phyloP scores from a whole-genome alignment of 2,888 invertebrate species.

The Drosophila incognita region DNA sequence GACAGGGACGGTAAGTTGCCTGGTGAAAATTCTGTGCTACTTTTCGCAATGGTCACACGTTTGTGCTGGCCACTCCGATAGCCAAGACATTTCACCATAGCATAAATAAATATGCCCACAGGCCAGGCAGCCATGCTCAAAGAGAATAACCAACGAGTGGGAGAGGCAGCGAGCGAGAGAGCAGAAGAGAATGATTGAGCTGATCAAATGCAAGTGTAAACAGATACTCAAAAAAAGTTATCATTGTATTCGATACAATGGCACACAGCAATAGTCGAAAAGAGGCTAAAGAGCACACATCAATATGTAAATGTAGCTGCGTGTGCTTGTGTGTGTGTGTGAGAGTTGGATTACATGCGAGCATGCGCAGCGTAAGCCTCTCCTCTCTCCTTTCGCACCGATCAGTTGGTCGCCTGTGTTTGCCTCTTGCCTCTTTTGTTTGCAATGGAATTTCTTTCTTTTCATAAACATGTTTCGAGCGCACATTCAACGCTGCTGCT shows the following conservation, averaged over 20 bases:
- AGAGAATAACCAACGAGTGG: constrained; percentile 17
- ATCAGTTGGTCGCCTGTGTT: constrained; percentile 36
- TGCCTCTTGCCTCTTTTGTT: constrained; percentile 63
- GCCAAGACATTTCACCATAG: constrained; percentile 62
- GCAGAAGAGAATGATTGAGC: constrained; percentile 12
- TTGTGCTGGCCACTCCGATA: constrained; percentile 26
- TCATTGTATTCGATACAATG: constrained; percentile 16
- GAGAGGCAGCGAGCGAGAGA: constrained; percentile 5
- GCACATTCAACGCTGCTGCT: constrained; percentile 34
- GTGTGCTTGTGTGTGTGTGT: constrained; percentile 4
- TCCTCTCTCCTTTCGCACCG: constrained; percentile 51
- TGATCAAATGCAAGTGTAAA: constrained; percentile 6
- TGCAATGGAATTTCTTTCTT: constrained; percentile 82
- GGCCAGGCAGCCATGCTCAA: constrained; percentile 51
- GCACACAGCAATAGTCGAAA: constrained; percentile 13
- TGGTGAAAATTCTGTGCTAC: constrained; percentile 64
- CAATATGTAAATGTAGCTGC: constrained; percentile 19
- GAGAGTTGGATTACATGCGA: constrained; percentile 62
- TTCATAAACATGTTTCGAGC: constrained; percentile 78
- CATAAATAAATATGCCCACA: constrained; percentile 65
- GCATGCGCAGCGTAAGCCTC: constrained; percentile 63
- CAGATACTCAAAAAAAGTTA: constrained; percentile 18
- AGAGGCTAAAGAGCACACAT: constrained; percentile 42
- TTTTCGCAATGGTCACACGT: constrained; percentile 48
- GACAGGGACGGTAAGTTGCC: neutral